Conservation (phyloP, 2,888 invertebrate genomes). For the Melipona bicolor region DNA sequence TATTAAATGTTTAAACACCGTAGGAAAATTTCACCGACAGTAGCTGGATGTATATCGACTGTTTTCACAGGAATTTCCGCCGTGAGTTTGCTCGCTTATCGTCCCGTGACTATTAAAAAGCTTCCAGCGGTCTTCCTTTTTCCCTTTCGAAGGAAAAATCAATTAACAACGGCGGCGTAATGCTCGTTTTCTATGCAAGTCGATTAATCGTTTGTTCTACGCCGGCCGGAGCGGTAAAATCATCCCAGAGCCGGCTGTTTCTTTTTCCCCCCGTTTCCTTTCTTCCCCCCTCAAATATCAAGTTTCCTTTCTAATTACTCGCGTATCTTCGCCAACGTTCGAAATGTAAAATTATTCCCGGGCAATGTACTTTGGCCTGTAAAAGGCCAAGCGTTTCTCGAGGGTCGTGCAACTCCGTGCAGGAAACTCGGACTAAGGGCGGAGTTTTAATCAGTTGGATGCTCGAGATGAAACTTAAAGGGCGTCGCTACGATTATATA, state of each 20-base stretch:
- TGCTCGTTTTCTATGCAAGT: neutral
- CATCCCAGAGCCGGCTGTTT: neutral
- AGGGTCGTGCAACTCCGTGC: slow-evolving; percentile 1
- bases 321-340: slow-evolving; percentile 7
- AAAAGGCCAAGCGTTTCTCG: slow-evolving; percentile 28
- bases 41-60: slow-evolving; percentile 33
- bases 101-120: slow-evolving; percentile 36
- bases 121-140: slow-evolving; percentile 10
- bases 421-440: slow-evolving; percentile 21
- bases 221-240: slow-evolving; percentile 2
- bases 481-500: slow-evolving; percentile 52
- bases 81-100: slow-evolving; percentile 37
- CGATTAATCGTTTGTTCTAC: slow-evolving; percentile 19
- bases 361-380: neutral
- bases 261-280: too few species aligned
- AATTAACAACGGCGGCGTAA: slow-evolving; percentile 43
- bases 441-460: slow-evolving; percentile 43
- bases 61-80: slow-evolving; percentile 31
- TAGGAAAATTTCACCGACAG: slow-evolving; percentile 54
- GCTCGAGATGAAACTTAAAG: slow-evolving; percentile 45
- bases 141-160: slow-evolving; percentile 39
- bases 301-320: slow-evolving; percentile 24
- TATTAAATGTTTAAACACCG: slow-evolving; percentile 62
- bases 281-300: neutral
- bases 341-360: slow-evolving; percentile 35